Evolutionary conservation across 2,797 vertebrate species (phyloP), one percentile per base, ranked within the genome.

Genomic region (Lemur catta): DNA sequence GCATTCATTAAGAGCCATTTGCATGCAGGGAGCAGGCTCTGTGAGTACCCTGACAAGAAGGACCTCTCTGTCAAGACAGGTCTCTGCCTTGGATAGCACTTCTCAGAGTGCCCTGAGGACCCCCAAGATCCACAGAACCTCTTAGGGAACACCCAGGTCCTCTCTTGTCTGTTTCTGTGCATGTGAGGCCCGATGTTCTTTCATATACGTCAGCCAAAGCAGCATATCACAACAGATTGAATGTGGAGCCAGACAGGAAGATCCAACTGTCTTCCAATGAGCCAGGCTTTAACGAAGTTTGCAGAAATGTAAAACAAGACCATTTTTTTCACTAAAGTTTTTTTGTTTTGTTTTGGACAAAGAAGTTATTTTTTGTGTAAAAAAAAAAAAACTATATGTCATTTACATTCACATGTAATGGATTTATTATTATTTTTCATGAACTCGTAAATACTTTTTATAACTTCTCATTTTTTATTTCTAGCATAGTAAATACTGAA

Each of bases 201-300:
- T 28, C 86, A 13, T 0, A 2, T 0, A 4, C 33, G 0, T 38
- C 22, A 30, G 35, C 75, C 69, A 65, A 75, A 71, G n/a, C 15
- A 17, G 4, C 50, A 0, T 28, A 26, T 7, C 30, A 0, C 57
- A 59, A 1, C 13, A 14, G 52, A 43, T 2, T 18, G 30, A 20
- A 28, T 0, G 6, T 7, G 1, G 8, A 46, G 24, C 24, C 38
- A 0, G 38, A 28, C 0, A 3, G 2, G 22, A 48, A 15, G 30
- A 12, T 0, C 28, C 0, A 0, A 12, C 26, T 38, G 30, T 22
- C 61, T 50, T 59, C 46, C 24, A 14, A 11, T 2, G n/a, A 59
- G 24, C 26, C 13, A 8, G 46, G 33, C 18, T 0, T 9, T 4
- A 12, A 26, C n/a, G 57, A 26, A 11, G 59, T 2, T 4, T 9